Percentiles rank a stretch among this genome's conserved stretches.
phyloP scores from a whole-genome alignment of 2,888 invertebrate species.

The Heliconius cydno region DNA sequence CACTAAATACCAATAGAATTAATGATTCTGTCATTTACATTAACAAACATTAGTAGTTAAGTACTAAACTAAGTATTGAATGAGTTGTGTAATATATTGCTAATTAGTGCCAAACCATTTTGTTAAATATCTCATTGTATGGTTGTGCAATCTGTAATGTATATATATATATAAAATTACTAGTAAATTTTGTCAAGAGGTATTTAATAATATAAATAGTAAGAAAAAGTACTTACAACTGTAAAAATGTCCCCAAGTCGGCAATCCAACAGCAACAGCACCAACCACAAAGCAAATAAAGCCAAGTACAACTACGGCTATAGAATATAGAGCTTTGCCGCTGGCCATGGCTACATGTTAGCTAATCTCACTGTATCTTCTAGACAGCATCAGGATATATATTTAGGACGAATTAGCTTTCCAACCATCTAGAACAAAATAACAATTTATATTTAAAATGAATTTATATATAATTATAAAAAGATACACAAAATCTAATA shows the following conservation, averaged over 20 bases:
- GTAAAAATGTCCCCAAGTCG: slow-evolving; percentile 94
- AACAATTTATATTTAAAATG: slow-evolving; percentile 6
- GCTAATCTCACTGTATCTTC: slow-evolving; percentile 63
- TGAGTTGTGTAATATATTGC: background rate
- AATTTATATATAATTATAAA: background rate
- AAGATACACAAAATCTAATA: background rate
- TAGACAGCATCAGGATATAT: slow-evolving; percentile 68
- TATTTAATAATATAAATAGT: background rate
- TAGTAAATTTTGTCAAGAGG: background rate
- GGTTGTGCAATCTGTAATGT: background rate
- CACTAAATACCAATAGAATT: background rate
- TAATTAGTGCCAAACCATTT: background rate
- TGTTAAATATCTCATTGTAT: background rate
- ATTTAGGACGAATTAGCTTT: slow-evolving; percentile 47
- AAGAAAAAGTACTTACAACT: slow-evolving; percentile 82
- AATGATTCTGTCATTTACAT: background rate
- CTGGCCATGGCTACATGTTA: slow-evolving; percentile 85
- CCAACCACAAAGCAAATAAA: slow-evolving; percentile 92
- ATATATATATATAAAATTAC: background rate
- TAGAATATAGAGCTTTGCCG: slow-evolving; percentile 86
- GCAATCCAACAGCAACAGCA: slow-evolving; percentile 91
- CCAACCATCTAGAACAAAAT: slow-evolving; percentile 60
- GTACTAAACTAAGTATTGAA: background rate
- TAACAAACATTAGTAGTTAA: slow-evolving; percentile 2
- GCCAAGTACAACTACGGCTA: slow-evolving; percentile 87